phyloP scores from a whole-genome alignment of 2,797 vertebrate genomes.

The Epinephelus malabaricus region DNA sequence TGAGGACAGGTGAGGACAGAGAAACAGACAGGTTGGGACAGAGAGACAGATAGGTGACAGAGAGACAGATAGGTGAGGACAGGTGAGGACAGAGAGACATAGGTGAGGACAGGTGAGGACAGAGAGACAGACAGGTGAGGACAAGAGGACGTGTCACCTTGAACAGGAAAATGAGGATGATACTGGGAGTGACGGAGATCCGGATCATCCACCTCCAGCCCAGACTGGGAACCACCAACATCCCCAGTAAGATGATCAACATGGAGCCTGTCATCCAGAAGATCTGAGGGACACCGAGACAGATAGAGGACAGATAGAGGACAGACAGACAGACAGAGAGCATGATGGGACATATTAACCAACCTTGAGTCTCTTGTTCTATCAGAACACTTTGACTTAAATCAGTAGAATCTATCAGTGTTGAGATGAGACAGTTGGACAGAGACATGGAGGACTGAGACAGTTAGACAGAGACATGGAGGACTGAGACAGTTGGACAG shows the following conservation, averaged over 20 bases:
- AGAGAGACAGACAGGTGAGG: neutral
- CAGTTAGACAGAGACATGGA: no score
- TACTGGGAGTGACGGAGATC: slow-evolving; percentile 90
- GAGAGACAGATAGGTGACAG: neutral
- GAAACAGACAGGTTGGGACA: neutral
- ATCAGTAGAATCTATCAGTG: no score
- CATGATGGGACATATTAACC: no score
- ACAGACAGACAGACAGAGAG: no score
- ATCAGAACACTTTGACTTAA: no score
- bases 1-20: neutral
- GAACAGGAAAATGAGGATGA: slow-evolving; percentile 50
- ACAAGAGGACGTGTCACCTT: neutral
- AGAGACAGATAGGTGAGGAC: neutral
- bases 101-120: neutral
- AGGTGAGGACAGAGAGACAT: neutral
- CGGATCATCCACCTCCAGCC: slow-evolving; percentile 98
- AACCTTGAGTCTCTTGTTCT: no score
- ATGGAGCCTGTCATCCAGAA: slow-evolving; percentile 96
- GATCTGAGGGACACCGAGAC: slow-evolving; percentile 83
- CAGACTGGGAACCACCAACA: slow-evolving; percentile 88
- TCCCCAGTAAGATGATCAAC: slow-evolving; percentile 93
- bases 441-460: no score
- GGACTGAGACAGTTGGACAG: no score
- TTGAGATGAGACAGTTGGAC: no score
- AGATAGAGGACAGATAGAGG: neutral